Conservation (phyloP, 2,888 invertebrate genomes). For the Meta bourneti region DNA sequence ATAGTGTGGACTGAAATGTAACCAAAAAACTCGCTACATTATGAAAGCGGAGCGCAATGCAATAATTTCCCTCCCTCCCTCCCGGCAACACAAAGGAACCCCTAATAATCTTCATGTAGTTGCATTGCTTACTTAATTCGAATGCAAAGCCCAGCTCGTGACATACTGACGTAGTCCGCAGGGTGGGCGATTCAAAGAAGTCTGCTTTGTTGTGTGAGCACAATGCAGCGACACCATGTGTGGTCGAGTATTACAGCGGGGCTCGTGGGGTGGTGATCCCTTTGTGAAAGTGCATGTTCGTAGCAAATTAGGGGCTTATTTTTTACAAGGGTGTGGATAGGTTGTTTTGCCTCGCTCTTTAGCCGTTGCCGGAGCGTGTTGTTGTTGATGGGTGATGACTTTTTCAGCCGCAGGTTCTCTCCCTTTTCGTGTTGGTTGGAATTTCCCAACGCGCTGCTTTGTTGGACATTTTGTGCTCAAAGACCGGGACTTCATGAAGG, state of each 20-base stretch:
- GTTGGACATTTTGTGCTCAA: constrained; percentile 3
- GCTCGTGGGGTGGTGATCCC: constrained; percentile 29
- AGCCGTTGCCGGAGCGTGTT: constrained; percentile 34
- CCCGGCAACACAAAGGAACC: constrained; percentile 44
- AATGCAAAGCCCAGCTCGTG: constrained; percentile 68
- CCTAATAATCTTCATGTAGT: constrained; percentile 52
- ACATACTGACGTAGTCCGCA: constrained; percentile 61
- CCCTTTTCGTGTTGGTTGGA: neutral
- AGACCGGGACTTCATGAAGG: neutral
- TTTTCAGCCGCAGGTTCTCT: constrained; percentile 46
- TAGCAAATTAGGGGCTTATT: constrained; percentile 69
- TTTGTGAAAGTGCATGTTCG: constrained; percentile 54
- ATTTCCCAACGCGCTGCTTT: constrained; percentile 11
- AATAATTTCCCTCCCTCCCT: constrained; percentile 41
- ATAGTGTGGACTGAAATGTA: no score
- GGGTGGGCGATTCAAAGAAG: constrained; percentile 15
- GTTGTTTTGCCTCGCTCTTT: constrained; percentile 32
- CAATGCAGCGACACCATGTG: constrained; percentile 50
- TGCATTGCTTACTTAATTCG: constrained; percentile 61
- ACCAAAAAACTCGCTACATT: no score
- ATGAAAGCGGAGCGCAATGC: neutral
- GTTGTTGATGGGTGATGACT: constrained; percentile 75
- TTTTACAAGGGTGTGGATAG: constrained; percentile 63
- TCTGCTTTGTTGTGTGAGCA: constrained; percentile 18
- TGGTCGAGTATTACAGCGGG: constrained; percentile 53